Evolutionary conservation across 2,888 invertebrate species (phyloP).

Genomic region (Oxytorus armatus): DNA sequence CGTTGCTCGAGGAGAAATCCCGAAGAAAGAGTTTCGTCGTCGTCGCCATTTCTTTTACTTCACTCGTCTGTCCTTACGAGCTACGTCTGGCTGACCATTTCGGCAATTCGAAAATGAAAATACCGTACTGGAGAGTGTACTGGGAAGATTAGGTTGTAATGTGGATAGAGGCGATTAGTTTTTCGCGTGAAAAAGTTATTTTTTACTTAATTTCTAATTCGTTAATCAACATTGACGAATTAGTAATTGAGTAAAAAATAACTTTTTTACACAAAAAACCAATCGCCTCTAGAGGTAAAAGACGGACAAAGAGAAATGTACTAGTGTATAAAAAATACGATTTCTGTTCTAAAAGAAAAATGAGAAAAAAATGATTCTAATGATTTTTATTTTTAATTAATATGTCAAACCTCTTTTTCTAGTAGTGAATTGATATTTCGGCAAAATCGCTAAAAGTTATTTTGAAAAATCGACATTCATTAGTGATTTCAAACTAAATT

Average conservation of each 20-base stretch:
- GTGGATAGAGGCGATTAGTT: background rate
- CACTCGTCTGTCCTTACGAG: conserved; percentile 5
- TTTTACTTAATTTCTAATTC: too few relatives aligned
- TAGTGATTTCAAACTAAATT: too few relatives aligned
- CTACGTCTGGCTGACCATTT: conserved; percentile 6
- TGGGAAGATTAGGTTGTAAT: background rate
- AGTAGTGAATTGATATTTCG: too few relatives aligned
- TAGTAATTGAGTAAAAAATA: too few relatives aligned
- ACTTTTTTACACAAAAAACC: too few relatives aligned
- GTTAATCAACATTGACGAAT: too few relatives aligned
- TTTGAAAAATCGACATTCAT: too few relatives aligned
- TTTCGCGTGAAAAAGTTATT: too few relatives aligned
- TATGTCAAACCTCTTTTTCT: too few relatives aligned
- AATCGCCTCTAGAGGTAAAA: background rate
- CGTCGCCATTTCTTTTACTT: conserved; percentile 32
- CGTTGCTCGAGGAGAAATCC: conserved; percentile 57
- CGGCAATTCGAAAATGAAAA: conserved; percentile 19
- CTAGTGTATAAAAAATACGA: background rate
- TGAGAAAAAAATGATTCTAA: background rate
- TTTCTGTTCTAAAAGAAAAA: too few relatives aligned
- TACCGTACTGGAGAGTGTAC: background rate
- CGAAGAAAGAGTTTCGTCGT: conserved; percentile 51
- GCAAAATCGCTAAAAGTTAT: too few relatives aligned
- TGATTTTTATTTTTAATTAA: too few relatives aligned
- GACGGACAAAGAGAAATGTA: background rate